Conservation (phyloP, 2,113 vertebrate species). For the Carettochelys insculpta region DNA sequence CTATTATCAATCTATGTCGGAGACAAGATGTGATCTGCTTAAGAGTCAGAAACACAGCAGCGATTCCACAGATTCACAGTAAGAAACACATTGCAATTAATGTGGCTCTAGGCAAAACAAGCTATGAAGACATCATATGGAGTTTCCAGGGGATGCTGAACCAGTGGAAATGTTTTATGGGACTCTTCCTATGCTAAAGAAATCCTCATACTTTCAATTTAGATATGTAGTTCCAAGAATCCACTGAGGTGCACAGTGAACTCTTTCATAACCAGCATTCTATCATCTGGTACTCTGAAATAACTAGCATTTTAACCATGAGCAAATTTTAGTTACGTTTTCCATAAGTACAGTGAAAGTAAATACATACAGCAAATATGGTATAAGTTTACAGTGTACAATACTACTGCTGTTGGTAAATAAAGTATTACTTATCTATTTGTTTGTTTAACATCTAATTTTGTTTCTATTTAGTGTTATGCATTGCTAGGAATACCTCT, state of each 20-base stretch:
- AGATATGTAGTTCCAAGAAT: not conserved
- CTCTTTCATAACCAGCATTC: too few species aligned
- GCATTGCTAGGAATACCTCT: too few species aligned
- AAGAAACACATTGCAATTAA: not conserved
- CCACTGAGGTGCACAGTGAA: fast-evolving
- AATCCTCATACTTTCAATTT: not conserved
- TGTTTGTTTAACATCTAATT: too few species aligned
- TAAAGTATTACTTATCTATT: too few species aligned
- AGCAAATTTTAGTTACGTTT: too few species aligned
- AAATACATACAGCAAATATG: too few species aligned
- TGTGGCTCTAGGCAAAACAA: not conserved
- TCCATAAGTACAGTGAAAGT: too few species aligned
- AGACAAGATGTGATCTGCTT: not conserved
- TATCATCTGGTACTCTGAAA: too few species aligned
- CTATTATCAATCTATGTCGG: not conserved
- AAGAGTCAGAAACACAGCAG: not conserved
- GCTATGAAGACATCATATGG: not conserved
- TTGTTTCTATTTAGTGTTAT: too few species aligned
- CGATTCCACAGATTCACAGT: not conserved
- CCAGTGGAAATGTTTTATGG: not conserved
- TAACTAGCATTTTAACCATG: too few species aligned
- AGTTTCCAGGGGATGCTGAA: not conserved
- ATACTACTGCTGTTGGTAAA: too few species aligned
- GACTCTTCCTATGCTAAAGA: not conserved
- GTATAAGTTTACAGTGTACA: too few species aligned